Percentiles rank a stretch among this genome's conserved stretches.
phyloP scores from a whole-genome alignment of 1,140 invertebrate genomes.

The Musca domestica region DNA sequence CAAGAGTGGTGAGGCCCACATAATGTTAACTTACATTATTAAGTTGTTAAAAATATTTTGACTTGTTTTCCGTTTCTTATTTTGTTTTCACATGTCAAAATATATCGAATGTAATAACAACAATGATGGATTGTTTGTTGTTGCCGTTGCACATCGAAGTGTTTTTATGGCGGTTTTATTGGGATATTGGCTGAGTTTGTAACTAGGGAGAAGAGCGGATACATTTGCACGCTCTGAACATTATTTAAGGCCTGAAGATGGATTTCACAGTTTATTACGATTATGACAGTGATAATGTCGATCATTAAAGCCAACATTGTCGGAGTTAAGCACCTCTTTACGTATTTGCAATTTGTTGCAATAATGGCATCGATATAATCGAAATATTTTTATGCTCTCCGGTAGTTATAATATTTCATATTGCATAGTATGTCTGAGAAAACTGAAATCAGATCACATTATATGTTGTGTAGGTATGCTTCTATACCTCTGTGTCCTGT shows the following conservation, averaged over 20 bases:
- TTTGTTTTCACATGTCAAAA: slow-evolving; percentile 7
- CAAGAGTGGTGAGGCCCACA: neutral
- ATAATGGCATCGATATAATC: neutral
- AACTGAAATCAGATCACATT: too few relatives aligned
- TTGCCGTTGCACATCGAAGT: neutral
- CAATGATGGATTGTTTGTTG: neutral
- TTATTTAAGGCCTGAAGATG: neutral
- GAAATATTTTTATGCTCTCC: too few relatives aligned
- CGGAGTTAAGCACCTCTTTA: neutral
- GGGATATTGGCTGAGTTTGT: neutral
- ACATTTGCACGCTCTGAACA: neutral
- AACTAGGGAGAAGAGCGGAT: neutral
- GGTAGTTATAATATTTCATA: neutral
- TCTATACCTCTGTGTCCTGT: too few relatives aligned
- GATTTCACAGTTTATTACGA: slow-evolving; percentile 14
- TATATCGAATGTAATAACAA: neutral
- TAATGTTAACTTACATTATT: neutral
- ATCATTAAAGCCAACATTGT: neutral
- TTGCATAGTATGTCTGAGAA: too few relatives aligned
- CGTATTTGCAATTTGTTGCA: slow-evolving; percentile 10
- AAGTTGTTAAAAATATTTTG: slow-evolving; percentile 22
- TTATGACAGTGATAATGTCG: slow-evolving; percentile 9
- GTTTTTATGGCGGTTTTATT: neutral
- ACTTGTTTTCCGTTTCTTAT: neutral
- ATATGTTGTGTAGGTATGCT: too few relatives aligned